phyloP scores from a whole-genome alignment of 2,113 vertebrate species.

The Megatriorchis doriae region DNA sequence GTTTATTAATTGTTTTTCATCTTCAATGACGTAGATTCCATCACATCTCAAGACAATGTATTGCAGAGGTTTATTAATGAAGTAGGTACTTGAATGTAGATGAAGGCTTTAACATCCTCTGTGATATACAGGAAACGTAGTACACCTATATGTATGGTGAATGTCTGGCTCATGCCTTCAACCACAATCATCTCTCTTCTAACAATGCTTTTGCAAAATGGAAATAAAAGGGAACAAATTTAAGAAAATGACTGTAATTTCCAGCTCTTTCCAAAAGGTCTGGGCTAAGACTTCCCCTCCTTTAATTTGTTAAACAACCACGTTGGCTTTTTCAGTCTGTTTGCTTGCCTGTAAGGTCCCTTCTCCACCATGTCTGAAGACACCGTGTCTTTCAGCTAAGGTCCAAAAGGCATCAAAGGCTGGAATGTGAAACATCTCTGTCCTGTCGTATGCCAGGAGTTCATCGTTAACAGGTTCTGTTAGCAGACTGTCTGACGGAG shows the following conservation, averaged over 20 bases:
- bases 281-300: background rate
- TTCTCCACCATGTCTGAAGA: background rate
- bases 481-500: slow-evolving; percentile 3
- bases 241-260: background rate
- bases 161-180: background rate
- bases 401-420: slow-evolving; percentile 63
- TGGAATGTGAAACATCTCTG: slow-evolving; percentile 70
- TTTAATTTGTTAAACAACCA: background rate
- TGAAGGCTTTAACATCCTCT: background rate
- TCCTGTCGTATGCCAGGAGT: slow-evolving; percentile 11
- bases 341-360: background rate
- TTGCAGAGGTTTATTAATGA: background rate
- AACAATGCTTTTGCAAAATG: background rate
- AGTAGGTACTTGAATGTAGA: background rate
- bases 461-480: slow-evolving; percentile 73
- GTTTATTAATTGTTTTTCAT: background rate
- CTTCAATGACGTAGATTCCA: background rate
- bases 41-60: background rate
- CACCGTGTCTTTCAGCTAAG: slow-evolving; percentile 23
- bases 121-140: rapidly evolving
- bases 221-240: background rate
- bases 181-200: background rate
- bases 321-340: background rate
- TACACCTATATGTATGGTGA: rapidly evolving
- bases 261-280: background rate